Percentiles rank a stretch among this genome's conserved stretches.
phyloP scores from a whole-genome alignment of 1,140 invertebrate genomes.

The Drusus annulatus region DNA sequence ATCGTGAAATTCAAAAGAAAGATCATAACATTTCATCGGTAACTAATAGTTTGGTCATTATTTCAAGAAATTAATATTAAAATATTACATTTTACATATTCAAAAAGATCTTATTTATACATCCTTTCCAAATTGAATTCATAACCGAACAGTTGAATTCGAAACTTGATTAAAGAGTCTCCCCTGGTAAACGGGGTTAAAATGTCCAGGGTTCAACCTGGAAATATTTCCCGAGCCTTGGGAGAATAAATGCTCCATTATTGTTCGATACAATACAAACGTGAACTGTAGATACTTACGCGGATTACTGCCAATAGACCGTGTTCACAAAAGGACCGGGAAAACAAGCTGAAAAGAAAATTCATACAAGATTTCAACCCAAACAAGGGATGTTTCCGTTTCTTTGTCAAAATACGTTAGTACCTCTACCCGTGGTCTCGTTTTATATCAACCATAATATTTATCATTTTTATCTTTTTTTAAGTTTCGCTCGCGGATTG shows the following conservation, averaged over 20 bases:
- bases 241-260: background rate
- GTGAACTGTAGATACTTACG: background rate
- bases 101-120: too few relatives aligned
- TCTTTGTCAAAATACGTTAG: background rate
- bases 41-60: too few relatives aligned
- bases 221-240: background rate
- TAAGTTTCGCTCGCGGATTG: background rate
- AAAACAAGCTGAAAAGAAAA: slow-evolving; percentile 5
- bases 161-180: too few relatives aligned
- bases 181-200: too few relatives aligned
- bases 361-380: slow-evolving; percentile 20
- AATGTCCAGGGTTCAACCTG: too few relatives aligned
- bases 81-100: too few relatives aligned
- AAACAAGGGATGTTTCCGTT: background rate
- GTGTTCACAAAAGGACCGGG: background rate
- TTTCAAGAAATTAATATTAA: too few relatives aligned
- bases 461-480: background rate
- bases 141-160: too few relatives aligned
- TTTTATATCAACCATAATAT: background rate
- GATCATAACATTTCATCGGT: too few relatives aligned
- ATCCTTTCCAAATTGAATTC: too few relatives aligned
- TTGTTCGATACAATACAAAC: slow-evolving; percentile 6
- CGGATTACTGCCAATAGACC: slow-evolving; percentile 1
- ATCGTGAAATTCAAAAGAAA: too few relatives aligned
- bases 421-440: background rate